Conservation (phyloP, 2,888 invertebrate genomes). For the Hirtodrosophila confusa region DNA sequence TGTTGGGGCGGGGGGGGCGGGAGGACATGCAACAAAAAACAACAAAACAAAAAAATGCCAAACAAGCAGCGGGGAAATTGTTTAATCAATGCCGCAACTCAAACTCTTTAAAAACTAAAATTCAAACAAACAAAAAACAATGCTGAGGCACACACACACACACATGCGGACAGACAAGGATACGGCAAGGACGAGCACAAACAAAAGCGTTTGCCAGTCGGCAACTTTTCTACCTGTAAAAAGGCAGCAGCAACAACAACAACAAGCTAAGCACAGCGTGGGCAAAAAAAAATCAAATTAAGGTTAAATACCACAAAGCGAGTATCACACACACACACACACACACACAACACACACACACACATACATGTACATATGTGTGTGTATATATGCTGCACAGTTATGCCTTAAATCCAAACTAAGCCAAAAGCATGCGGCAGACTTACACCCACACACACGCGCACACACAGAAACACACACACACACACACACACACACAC, state of each 20-base stretch:
- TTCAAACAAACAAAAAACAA: slow-evolving; percentile 16
- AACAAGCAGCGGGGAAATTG: slow-evolving; percentile 46
- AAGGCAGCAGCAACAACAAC: slow-evolving; percentile 9
- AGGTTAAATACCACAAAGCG: slow-evolving; percentile 80
- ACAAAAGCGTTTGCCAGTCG: slow-evolving; percentile 31
- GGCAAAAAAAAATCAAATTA: slow-evolving; percentile 73
- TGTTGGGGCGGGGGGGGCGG: background rate
- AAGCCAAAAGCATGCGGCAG: slow-evolving; percentile 54
- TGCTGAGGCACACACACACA: slow-evolving; percentile 31
- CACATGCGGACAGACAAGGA: slow-evolving; percentile 17
- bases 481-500: slow-evolving; percentile 18
- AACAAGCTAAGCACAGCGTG: slow-evolving; percentile 21
- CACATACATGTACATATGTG: background rate
- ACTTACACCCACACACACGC: slow-evolving; percentile 30
- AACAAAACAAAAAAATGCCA: slow-evolving; percentile 2
- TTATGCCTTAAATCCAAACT: slow-evolving; percentile 58
- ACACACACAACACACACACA: slow-evolving; percentile 34
- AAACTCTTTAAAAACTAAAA: slow-evolving; percentile 56
- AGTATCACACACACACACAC: slow-evolving; percentile 40
- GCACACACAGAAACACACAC: slow-evolving; percentile 12
- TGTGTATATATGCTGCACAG: slow-evolving; percentile 23
- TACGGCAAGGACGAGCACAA: slow-evolving; percentile 51
- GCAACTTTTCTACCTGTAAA: slow-evolving; percentile 46
- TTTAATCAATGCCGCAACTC: slow-evolving; percentile 68
- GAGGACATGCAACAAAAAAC: background rate